phyloP scores from a whole-genome alignment of 2,797 vertebrate genomes.

The Orientallactaga sibirica region DNA sequence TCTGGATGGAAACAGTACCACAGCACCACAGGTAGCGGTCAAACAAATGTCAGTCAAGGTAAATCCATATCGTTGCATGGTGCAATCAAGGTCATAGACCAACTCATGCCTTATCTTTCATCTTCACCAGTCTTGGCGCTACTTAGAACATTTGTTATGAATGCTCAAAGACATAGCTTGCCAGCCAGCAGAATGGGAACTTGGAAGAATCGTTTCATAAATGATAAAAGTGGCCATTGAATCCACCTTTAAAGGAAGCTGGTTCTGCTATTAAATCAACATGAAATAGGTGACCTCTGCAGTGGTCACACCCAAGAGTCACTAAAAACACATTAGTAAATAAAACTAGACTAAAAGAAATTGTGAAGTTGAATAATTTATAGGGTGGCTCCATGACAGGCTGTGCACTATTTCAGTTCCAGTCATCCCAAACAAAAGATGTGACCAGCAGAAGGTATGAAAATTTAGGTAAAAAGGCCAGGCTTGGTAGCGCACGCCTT shows the following conservation, averaged over 20 bases:
- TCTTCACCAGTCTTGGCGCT: neutral
- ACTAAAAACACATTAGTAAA: constrained; percentile 15
- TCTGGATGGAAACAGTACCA: constrained; percentile 48
- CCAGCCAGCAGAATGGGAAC: constrained; percentile 13
- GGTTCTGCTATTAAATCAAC: constrained; percentile 32
- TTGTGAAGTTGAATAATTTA: neutral
- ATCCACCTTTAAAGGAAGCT: constrained; percentile 40
- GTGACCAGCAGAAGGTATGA: neutral
- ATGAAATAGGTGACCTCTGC: neutral
- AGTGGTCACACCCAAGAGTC: neutral
- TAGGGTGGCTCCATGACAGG: constrained; percentile 7
- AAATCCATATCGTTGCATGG: constrained; percentile 21
- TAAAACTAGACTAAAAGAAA: constrained; percentile 13
- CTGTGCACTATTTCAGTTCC: neutral
- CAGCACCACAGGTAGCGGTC: neutral
- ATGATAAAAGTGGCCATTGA: constrained; percentile 9
- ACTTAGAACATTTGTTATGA: constrained; percentile 7
- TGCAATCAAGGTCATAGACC: constrained; percentile 64
- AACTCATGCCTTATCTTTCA: constrained; percentile 50
- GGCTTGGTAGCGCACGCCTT: too few relatives aligned
- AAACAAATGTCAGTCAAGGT: constrained; percentile 57
- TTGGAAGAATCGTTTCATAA: constrained; percentile 24
- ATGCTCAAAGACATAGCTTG: neutral
- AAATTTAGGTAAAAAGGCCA: neutral
- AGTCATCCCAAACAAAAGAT: neutral